phyloP scores from a whole-genome alignment of 2,888 invertebrate genomes.

The Ectemnius continuus region DNA sequence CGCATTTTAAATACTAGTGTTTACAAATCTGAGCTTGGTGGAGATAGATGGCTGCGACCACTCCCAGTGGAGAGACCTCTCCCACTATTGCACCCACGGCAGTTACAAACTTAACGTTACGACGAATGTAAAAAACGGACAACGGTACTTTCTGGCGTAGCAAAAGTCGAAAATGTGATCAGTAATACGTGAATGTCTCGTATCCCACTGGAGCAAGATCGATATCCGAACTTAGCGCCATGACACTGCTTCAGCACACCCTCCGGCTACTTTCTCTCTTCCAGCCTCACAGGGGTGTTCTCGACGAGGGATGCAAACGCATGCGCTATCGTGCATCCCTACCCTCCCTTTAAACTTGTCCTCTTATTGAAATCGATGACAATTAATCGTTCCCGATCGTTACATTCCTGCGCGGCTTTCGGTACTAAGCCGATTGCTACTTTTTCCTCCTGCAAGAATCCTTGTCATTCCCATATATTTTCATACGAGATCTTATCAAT shows the following conservation, averaged over 20 bases:
- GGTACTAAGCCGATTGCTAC: too few relatives aligned
- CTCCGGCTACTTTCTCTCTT: constrained; percentile 13
- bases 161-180: constrained; percentile 26
- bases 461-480: too few relatives aligned
- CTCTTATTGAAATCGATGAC: background rate
- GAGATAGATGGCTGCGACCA: constrained; percentile 37
- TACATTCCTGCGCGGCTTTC: background rate
- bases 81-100: constrained; percentile 28
- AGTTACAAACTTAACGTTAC: constrained; percentile 21
- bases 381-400: constrained; percentile 6
- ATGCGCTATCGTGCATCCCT: background rate
- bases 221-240: constrained; percentile 68
- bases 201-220: constrained; percentile 67
- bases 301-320: constrained; percentile 8
- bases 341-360: background rate
- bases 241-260: constrained; percentile 34
- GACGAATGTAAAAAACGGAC: constrained; percentile 8
- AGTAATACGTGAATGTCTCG: constrained; percentile 53
- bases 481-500: too few relatives aligned
- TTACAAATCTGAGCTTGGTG: constrained; percentile 42
- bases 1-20: constrained; percentile 50
- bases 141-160: constrained; percentile 14
- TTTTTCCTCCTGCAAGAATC: too few relatives aligned
- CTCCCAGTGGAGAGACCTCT: constrained; percentile 36
- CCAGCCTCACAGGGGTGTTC: background rate